phyloP scores from a whole-genome alignment of 2,113 vertebrate genomes.

The Plotosus lineatus region DNA sequence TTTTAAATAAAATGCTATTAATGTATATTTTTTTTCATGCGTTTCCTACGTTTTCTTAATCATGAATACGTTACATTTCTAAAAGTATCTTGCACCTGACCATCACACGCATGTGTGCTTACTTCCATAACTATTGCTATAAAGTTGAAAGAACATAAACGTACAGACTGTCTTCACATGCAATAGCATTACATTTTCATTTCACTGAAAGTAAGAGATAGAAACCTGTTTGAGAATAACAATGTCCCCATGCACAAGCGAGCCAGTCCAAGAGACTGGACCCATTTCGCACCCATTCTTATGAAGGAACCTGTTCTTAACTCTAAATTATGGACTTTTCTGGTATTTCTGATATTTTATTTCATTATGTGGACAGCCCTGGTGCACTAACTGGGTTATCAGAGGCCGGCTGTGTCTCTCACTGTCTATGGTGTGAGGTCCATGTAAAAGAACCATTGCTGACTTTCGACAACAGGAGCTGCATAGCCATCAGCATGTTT shows the following conservation, averaged over 20 bases:
- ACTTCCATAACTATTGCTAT: background rate
- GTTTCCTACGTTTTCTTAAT: background rate
- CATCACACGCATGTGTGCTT: background rate
- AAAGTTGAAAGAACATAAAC: background rate
- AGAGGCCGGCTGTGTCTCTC: no score
- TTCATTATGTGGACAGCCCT: no score
- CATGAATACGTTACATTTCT: background rate
- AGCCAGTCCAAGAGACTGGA: no score
- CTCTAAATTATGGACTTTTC: no score
- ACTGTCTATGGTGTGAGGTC: no score
- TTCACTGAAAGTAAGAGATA: background rate
- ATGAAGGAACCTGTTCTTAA: no score
- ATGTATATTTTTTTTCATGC: background rate
- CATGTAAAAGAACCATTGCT: no score
- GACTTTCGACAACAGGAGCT: no score
- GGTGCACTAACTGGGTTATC: no score
- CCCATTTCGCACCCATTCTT: no score
- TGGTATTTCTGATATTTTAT: no score
- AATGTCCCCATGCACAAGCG: background rate
- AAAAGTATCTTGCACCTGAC: background rate
- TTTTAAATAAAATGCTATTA: conserved; percentile 3
- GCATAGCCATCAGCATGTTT: no score
- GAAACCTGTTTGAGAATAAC: background rate
- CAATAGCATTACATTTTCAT: background rate
- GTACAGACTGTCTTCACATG: background rate